Conservation (phyloP, 2,888 invertebrate species). For the Dynastes hyllus region DNA sequence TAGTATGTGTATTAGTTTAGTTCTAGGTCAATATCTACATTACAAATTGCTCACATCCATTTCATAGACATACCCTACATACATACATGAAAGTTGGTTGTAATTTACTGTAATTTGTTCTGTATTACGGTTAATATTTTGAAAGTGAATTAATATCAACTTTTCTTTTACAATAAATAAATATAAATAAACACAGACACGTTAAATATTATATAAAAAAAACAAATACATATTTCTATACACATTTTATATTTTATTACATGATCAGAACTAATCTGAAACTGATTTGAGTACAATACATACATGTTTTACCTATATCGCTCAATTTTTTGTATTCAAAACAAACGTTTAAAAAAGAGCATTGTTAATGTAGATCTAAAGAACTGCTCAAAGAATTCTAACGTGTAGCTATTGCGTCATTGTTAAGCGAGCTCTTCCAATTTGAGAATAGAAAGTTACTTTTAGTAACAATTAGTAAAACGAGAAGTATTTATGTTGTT, state of each 20-base stretch:
- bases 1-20: background rate
- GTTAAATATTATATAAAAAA: too few species aligned
- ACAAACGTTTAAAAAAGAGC: background rate
- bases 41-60: background rate
- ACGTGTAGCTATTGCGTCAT: background rate
- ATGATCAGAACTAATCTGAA: background rate
- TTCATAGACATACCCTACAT: background rate
- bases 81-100: background rate
- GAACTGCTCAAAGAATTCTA: background rate
- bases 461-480: slow-evolving; percentile 15
- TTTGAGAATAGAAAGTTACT: slow-evolving; percentile 27
- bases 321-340: background rate
- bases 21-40: slow-evolving; percentile 1
- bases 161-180: too few species aligned
- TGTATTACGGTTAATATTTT: too few species aligned
- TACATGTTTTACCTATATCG: background rate
- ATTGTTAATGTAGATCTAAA: background rate
- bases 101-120: too few species aligned
- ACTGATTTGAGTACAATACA: background rate
- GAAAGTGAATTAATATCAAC: too few species aligned
- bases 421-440: slow-evolving; percentile 2
- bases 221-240: too few species aligned
- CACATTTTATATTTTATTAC: too few species aligned
- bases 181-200: too few species aligned
- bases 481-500: background rate